Percentiles rank a stretch among this genome's conserved stretches.
Conservation (phyloP, 2,113 vertebrate species). For the Brachypodius melanocephalos region DNA sequence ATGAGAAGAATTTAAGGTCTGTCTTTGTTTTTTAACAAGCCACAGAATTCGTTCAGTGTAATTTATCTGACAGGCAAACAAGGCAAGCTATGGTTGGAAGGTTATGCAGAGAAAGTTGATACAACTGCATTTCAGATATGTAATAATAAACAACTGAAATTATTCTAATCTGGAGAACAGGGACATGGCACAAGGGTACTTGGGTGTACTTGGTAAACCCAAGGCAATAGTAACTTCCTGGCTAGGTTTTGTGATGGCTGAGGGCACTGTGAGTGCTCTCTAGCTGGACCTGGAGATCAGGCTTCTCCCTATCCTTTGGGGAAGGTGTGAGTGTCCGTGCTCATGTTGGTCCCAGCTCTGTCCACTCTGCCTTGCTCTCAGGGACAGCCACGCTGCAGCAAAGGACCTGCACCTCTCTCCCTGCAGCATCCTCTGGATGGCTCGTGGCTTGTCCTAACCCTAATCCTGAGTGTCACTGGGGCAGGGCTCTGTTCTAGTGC, state of each 20-base stretch:
- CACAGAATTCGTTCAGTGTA: not conserved
- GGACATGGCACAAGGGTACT: no score
- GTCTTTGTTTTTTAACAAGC: not conserved
- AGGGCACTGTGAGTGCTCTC: not conserved
- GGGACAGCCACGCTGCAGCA: accelerated
- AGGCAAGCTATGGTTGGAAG: not conserved
- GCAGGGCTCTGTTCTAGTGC: not conserved
- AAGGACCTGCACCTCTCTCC: not conserved
- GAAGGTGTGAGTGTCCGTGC: accelerated
- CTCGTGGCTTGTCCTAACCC: accelerated
- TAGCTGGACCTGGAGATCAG: not conserved
- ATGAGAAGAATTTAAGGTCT: not conserved
- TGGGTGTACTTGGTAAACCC: no score
- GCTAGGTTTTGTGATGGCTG: not conserved
- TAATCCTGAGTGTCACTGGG: accelerated
- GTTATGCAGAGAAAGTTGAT: not conserved
- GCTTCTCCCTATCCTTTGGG: no score
- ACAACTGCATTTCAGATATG: not conserved
- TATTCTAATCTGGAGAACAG: not conserved
- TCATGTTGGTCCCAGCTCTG: not conserved
- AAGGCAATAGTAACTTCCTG: not conserved
- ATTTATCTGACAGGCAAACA: not conserved
- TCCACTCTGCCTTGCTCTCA: not conserved
- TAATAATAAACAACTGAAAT: not conserved
- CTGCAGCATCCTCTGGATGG: accelerated